Conservation (phyloP, 2,888 invertebrate genomes). For the Lumbricus terrestris region DNA sequence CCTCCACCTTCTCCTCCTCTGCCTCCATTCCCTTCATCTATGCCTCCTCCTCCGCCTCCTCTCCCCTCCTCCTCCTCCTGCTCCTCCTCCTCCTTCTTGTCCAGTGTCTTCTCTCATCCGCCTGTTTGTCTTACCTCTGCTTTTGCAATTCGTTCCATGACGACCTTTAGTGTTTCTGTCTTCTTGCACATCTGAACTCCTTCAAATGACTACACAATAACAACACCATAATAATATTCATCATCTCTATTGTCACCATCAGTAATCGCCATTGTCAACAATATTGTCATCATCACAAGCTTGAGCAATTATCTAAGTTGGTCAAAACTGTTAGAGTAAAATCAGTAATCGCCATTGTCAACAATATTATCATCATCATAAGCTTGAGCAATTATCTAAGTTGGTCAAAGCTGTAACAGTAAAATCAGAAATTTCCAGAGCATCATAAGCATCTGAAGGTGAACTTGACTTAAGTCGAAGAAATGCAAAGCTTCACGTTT, state of each 20-base stretch:
- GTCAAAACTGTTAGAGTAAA: background rate
- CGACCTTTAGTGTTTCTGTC: conserved; percentile 19
- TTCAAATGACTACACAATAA: conserved; percentile 17
- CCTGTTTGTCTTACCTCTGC: conserved; percentile 21
- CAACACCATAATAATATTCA: background rate
- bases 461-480: background rate
- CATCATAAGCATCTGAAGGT: background rate
- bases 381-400: too few species aligned
- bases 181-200: conserved; percentile 25
- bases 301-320: too few species aligned
- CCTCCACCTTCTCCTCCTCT: too few species aligned
- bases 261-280: background rate
- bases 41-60: too few species aligned
- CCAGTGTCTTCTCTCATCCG: background rate
- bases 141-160: conserved; percentile 27
- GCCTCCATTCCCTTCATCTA: too few species aligned
- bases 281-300: too few species aligned
- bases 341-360: background rate
- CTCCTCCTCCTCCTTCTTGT: too few species aligned
- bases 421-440: too few species aligned
- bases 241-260: background rate
- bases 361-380: background rate
- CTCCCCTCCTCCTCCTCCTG: too few species aligned
- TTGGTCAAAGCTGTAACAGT: background rate
- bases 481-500: background rate